Evolutionary conservation across 2,797 vertebrate genomes (phyloP).

Genomic region (Pangasius krempfi): DNA sequence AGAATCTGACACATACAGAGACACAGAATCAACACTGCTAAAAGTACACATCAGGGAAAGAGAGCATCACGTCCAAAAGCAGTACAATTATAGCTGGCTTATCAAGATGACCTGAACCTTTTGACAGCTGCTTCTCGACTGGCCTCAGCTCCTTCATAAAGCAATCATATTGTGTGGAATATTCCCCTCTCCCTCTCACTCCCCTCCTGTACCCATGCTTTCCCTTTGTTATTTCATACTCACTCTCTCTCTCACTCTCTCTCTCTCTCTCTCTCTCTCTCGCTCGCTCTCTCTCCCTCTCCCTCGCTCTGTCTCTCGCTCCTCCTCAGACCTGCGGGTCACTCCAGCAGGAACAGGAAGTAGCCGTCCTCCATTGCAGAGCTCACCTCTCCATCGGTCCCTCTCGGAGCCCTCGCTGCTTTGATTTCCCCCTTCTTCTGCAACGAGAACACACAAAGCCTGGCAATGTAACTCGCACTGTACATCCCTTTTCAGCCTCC

Average conservation of each 20-base stretch:
- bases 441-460: conserved; percentile 64
- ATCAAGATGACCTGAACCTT: conserved; percentile 48
- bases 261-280: conserved; percentile 6
- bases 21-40: conserved; percentile 26
- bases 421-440: conserved; percentile 62
- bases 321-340: conserved; percentile 56
- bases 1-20: conserved; percentile 11
- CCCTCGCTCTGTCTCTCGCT: conserved; percentile 43
- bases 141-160: conserved; percentile 23
- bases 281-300: conserved; percentile 43
- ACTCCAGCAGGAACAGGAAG: conserved; percentile 58
- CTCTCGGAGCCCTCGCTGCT: conserved; percentile 39
- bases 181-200: conserved; percentile 28
- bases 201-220: conserved; percentile 36
- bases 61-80: conserved; percentile 17
- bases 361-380: conserved; percentile 52
- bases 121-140: conserved; percentile 34
- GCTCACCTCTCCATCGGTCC: conserved; percentile 53
- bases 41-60: conserved; percentile 13
- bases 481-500: conserved; percentile 62
- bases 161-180: conserved; percentile 33
- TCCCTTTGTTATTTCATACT: conserved; percentile 49
- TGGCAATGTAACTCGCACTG: conserved; percentile 62
- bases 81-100: conserved; percentile 43
- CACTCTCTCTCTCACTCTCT: conserved; percentile 49